Evolutionary conservation across 2,113 vertebrate species (phyloP).

Genomic region (Phoenicopterus ruber): DNA sequence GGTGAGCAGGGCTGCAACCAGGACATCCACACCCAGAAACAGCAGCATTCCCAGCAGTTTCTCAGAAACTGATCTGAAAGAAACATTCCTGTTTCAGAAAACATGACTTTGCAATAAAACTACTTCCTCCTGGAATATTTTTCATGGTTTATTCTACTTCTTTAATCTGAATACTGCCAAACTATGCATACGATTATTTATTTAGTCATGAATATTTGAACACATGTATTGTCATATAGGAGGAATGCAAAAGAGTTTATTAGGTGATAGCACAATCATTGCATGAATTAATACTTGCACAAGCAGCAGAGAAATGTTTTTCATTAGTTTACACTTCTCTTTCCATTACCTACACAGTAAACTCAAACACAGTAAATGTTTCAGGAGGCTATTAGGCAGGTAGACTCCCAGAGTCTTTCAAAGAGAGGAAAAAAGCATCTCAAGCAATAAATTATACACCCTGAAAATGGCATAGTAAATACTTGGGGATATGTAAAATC

Average conservation of each 20-base stretch:
- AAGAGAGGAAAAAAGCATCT: neutral
- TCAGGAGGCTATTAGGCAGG: neutral
- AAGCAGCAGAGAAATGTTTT: neutral
- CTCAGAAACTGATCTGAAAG: neutral
- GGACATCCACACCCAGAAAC: neutral
- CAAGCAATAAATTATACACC: neutral
- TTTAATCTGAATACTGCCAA: neutral
- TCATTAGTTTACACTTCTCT: neutral
- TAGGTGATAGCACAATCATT: neutral
- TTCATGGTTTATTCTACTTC: neutral
- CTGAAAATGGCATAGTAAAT: neutral
- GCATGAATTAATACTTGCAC: neutral
- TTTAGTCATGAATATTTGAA: neutral
- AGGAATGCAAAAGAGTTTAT: neutral
- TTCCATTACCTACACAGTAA: neutral
- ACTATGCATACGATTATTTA: neutral
- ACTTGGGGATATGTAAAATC: neutral
- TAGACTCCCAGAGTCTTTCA: neutral
- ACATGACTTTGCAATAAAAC: neutral
- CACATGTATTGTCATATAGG: neutral
- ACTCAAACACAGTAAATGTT: neutral
- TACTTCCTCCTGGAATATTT: neutral
- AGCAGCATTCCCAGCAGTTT: neutral
- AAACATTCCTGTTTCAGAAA: neutral
- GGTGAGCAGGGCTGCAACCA: neutral